Conservation (phyloP, 2,888 invertebrate species). For the Tiliacea citrago region DNA sequence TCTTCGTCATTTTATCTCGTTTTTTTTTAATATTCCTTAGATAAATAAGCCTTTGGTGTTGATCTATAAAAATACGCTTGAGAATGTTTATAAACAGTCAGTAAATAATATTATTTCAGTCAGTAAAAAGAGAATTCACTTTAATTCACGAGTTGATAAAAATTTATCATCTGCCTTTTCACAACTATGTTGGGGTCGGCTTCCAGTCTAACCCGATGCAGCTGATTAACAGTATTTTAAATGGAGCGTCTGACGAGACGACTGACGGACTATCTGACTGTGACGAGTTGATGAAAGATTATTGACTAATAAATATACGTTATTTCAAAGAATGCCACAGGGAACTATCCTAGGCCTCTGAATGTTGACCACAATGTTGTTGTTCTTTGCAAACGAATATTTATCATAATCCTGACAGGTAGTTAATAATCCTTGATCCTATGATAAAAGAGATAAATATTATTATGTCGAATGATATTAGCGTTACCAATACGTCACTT, state of each 20-base stretch:
- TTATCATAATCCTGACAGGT: neutral
- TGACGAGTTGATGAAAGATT: neutral
- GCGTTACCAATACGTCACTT: neutral
- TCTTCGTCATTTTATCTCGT: neutral
- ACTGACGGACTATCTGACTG: too few relatives aligned
- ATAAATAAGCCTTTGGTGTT: neutral
- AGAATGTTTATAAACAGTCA: neutral
- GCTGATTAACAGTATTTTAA: too few relatives aligned
- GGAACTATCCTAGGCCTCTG: conserved; percentile 25
- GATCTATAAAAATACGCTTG: neutral
- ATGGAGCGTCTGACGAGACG: too few relatives aligned
- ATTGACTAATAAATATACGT: too few relatives aligned
- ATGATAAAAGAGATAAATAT: conserved; percentile 10
- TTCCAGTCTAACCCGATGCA: too few relatives aligned
- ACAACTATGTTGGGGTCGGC: too few relatives aligned
- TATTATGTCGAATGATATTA: neutral
- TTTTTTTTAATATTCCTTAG: neutral
- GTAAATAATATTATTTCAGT: neutral
- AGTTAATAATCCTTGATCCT: neutral
- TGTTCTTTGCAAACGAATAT: neutral
- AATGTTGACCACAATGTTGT: neutral
- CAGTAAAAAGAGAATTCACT: neutral
- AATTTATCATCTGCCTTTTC: too few relatives aligned
- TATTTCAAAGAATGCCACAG: neutral
- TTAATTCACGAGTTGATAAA: neutral